A percentile compares a stretch with the other conserved stretches of the same genome.
Evolutionary conservation across 2,888 invertebrate species (phyloP).

Genomic region (Ganaspis brasiliensis): DNA sequence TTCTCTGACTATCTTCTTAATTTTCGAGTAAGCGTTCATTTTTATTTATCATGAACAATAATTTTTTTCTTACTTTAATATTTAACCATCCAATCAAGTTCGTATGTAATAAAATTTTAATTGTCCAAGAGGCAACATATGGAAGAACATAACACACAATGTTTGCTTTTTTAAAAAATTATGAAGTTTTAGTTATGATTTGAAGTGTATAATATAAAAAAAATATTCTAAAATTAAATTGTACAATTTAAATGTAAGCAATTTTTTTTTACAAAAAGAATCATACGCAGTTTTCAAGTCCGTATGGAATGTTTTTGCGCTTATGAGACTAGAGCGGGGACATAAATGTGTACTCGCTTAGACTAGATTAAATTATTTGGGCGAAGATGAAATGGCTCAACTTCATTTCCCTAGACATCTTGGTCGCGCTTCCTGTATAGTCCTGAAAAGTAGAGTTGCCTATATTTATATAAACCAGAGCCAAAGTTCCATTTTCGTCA

Average conservation of each 20-base stretch:
- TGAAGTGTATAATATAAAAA: too few relatives aligned
- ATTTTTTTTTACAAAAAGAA: not conserved
- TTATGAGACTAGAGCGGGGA: constrained; percentile 60
- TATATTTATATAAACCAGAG: constrained; percentile 13
- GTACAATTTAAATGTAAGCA: not conserved
- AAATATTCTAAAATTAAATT: too few relatives aligned
- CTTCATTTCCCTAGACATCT: constrained; percentile 71
- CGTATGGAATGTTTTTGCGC: constrained; percentile 4
- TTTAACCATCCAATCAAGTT: too few relatives aligned
- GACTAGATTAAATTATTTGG: constrained; percentile 71
- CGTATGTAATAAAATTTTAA: too few relatives aligned
- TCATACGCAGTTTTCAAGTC: not conserved
- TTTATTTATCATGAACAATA: too few relatives aligned
- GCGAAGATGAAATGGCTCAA: constrained; percentile 70
- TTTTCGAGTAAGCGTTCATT: too few relatives aligned
- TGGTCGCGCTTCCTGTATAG: constrained; percentile 66
- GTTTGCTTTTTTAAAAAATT: too few relatives aligned
- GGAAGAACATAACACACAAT: too few relatives aligned
- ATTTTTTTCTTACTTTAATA: too few relatives aligned
- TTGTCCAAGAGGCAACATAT: too few relatives aligned
- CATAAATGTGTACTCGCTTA: constrained; percentile 70
- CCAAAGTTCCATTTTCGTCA: constrained; percentile 47
- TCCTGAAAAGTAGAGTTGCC: constrained; percentile 59
- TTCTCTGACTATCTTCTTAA: too few relatives aligned
- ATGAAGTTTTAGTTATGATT: too few relatives aligned